phyloP scores from a whole-genome alignment of 2,797 vertebrate genomes.

The Catharus ustulatus region DNA sequence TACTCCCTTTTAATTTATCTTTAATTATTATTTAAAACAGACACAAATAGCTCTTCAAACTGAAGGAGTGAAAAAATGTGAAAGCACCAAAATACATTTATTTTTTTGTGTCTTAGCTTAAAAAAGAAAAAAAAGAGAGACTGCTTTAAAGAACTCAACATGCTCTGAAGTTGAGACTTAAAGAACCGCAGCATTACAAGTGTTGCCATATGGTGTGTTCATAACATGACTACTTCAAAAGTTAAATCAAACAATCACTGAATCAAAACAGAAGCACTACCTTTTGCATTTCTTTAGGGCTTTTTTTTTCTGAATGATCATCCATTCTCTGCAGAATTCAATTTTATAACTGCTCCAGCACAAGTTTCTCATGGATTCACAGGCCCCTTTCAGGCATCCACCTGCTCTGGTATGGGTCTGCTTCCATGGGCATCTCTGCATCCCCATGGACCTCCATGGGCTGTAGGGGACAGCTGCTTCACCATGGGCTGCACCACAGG shows the following conservation, averaged over 20 bases:
- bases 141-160: background rate
- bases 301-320: background rate
- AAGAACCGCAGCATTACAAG: background rate
- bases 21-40: background rate
- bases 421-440: background rate
- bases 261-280: background rate
- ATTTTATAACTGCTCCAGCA: background rate
- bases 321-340: background rate
- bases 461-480: background rate
- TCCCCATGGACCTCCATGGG: background rate
- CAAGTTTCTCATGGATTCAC: background rate
- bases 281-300: background rate
- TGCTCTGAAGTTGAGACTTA: background rate
- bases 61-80: background rate
- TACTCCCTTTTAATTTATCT: background rate
- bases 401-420: background rate
- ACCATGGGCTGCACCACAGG: background rate
- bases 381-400: background rate
- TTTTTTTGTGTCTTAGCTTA: background rate
- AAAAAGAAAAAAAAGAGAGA: background rate
- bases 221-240: background rate
- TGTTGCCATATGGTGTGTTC: background rate
- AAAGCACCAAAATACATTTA: background rate
- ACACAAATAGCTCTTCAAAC: background rate
- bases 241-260: background rate